A percentile compares a stretch with the other conserved stretches of the same genome.
These are phyloP conservation scores for Willisornis vidua DNA, from an alignment of 2,113 vertebrate genomes.

Conservation along the genomic window DNA sequence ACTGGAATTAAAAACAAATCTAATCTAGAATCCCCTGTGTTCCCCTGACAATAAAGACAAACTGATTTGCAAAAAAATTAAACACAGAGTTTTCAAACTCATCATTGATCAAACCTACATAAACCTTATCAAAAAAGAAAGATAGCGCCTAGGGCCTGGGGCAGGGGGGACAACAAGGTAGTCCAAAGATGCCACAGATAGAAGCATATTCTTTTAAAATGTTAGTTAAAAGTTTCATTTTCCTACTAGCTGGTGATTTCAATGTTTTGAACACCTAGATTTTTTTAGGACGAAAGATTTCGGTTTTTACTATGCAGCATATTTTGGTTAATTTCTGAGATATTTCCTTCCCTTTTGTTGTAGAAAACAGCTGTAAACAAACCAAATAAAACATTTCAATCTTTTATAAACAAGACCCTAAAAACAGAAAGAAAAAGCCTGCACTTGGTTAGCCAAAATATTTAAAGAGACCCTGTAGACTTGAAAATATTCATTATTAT, in stretches of 20 bases:
- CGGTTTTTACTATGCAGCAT: neutral
- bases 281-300: neutral
- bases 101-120: neutral
- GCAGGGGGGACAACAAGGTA: neutral
- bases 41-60: neutral
- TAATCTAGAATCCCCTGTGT: neutral
- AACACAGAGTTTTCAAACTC: neutral
- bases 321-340: constrained; percentile 51
- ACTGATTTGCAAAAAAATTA: neutral
- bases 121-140: neutral
- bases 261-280: neutral
- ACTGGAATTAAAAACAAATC: neutral
- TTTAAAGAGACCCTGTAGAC: neutral
- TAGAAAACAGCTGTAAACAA: constrained; percentile 67
- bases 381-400: constrained; percentile 54
- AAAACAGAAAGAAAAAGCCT: constrained; percentile 7
- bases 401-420: constrained; percentile 9
- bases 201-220: neutral
- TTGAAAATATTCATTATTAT: neutral
- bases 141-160: neutral
- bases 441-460: neutral
- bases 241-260: neutral
- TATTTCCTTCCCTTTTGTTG: constrained; percentile 11
- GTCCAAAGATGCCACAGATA: neutral
- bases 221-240: constrained; percentile 42